phyloP scores from a whole-genome alignment of 2,888 invertebrate species.

The Protodeltote pygarga region DNA sequence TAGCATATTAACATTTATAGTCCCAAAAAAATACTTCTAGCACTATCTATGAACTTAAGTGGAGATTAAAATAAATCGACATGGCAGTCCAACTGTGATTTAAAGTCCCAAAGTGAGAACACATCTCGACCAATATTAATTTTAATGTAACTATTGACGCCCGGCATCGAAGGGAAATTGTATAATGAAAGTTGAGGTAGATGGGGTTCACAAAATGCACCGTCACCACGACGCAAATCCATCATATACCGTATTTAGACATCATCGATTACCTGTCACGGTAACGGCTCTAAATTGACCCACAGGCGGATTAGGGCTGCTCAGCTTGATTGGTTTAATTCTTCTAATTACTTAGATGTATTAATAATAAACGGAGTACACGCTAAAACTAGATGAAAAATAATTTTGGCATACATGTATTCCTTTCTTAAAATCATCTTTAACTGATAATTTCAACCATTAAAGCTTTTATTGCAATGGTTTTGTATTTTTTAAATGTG shows the following conservation, averaged over 20 bases:
- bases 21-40: too few relatives aligned
- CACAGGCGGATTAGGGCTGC: constrained; percentile 1
- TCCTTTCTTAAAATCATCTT: too few relatives aligned
- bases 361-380: not conserved
- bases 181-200: constrained; percentile 58
- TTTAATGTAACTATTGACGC: constrained; percentile 60
- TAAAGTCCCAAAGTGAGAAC: too few relatives aligned
- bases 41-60: too few relatives aligned
- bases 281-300: constrained; percentile 21
- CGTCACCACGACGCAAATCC: constrained; percentile 60
- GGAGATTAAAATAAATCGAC: too few relatives aligned
- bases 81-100: too few relatives aligned
- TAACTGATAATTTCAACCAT: too few relatives aligned
- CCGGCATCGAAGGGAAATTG: constrained; percentile 64
- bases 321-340: constrained; percentile 22
- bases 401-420: not conserved
- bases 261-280: constrained; percentile 33
- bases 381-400: not conserved
- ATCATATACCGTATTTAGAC: constrained; percentile 60
- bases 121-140: constrained; percentile 37
- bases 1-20: too few relatives aligned
- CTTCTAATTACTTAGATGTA: constrained; percentile 10
- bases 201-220: constrained; percentile 55
- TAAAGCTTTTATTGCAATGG: too few relatives aligned
- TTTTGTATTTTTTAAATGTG: too few relatives aligned